Evolutionary conservation across 2,113 vertebrate species (phyloP).

Genomic region (Aptenodytes patagonicus): DNA sequence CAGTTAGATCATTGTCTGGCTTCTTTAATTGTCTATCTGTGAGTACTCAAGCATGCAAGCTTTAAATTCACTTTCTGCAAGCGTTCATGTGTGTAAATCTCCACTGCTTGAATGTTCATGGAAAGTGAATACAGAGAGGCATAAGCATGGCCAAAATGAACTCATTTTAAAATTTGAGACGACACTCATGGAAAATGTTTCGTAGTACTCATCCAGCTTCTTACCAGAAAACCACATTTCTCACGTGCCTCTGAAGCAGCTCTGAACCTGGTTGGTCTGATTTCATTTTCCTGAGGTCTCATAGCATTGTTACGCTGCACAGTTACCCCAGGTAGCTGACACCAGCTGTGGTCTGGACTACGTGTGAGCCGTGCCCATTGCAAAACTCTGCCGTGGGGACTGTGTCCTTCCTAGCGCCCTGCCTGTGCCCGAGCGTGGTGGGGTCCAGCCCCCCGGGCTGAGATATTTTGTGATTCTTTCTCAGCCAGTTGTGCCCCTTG

Average conservation of each 20-base stretch:
- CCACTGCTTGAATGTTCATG: background rate
- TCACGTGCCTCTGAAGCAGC: background rate
- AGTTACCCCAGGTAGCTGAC: background rate
- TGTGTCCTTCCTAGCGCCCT: background rate
- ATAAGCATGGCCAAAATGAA: background rate
- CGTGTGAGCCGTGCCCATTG: background rate
- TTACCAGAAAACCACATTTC: background rate
- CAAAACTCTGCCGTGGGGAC: background rate
- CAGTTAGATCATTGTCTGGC: conserved; percentile 22
- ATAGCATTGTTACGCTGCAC: fast-evolving
- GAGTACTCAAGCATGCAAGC: background rate
- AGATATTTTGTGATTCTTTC: background rate
- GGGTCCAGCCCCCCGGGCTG: background rate
- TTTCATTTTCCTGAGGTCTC: background rate
- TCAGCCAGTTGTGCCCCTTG: background rate
- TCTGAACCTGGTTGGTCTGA: background rate
- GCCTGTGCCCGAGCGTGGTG: fast-evolving
- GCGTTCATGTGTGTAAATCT: background rate
- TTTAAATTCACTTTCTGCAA: conserved; percentile 9
- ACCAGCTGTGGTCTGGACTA: background rate
- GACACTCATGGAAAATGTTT: background rate
- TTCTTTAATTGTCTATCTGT: conserved; percentile 14
- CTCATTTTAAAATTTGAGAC: background rate
- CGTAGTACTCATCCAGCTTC: background rate
- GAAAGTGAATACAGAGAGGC: background rate